Evolutionary conservation across 2,113 vertebrate species (phyloP).

Genomic region (Arenaria interpres): DNA sequence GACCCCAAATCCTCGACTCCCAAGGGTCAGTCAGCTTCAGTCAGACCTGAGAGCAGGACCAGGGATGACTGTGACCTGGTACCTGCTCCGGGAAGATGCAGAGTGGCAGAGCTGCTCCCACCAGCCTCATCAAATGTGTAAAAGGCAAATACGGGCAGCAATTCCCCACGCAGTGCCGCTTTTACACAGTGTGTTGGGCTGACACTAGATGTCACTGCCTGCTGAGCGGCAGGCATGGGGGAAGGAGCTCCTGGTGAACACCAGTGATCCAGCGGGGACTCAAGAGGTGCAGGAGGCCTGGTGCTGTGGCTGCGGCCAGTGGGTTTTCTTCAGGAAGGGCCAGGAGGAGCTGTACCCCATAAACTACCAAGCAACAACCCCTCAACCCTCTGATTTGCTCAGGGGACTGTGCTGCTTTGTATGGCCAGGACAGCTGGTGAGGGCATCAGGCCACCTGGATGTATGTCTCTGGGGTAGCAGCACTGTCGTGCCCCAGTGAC

Average conservation of each 20-base stretch:
- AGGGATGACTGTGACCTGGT: neutral
- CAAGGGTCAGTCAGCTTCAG: neutral
- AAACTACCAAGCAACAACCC: too few relatives aligned
- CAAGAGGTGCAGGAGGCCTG: neutral
- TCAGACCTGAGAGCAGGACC: neutral
- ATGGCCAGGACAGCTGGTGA: neutral
- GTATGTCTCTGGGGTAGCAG: neutral
- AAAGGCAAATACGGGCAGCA: neutral
- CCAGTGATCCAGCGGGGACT: neutral
- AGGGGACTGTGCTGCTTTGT: neutral
- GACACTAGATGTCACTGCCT: slow-evolving; percentile 23
- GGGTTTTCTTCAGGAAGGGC: neutral
- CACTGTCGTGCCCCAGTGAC: fast-evolving
- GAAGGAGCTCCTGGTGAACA: neutral
- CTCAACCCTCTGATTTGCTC: neutral
- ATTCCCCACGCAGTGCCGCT: neutral
- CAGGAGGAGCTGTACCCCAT: neutral
- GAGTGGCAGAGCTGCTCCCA: neutral
- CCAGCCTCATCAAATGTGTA: neutral
- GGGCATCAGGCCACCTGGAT: fast-evolving
- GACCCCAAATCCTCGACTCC: neutral
- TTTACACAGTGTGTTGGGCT: neutral
- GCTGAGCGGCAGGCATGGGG: neutral
- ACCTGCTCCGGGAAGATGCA: neutral
- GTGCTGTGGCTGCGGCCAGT: fast-evolving